A percentile compares a stretch with the other conserved stretches of the same genome.
Evolutionary conservation across 1,140 invertebrate genomes (phyloP).

Genomic region (Pachypeltis micranthus): DNA sequence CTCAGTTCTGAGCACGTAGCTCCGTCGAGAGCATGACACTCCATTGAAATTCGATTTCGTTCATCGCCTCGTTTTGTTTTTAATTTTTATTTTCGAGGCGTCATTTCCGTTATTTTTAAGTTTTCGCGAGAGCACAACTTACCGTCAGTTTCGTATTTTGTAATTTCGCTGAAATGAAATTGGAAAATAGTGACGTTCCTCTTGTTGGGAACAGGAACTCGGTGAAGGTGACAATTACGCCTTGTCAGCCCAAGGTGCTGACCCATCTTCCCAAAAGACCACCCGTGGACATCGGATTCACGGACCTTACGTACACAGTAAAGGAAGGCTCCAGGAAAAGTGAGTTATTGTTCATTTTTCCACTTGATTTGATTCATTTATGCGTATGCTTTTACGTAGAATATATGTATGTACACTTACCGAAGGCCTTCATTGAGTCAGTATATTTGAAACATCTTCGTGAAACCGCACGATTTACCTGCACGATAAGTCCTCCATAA

Average conservation of each 20-base stretch:
- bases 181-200: conserved; percentile 15
- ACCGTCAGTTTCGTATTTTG: not conserved
- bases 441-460: too few relatives aligned
- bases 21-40: not conserved
- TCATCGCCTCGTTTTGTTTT: too few relatives aligned
- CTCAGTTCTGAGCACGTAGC: not conserved
- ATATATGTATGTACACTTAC: too few relatives aligned
- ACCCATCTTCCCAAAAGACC: conserved; percentile 72
- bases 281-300: conserved; percentile 76
- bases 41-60: not conserved
- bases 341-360: conserved; percentile 42
- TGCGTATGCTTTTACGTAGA: not conserved
- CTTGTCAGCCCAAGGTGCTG: conserved; percentile 53
- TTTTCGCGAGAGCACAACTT: not conserved
- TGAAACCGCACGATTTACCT: too few relatives aligned
- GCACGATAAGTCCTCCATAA: too few relatives aligned
- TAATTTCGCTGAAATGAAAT: not conserved
- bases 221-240: conserved; percentile 30
- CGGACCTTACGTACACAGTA: conserved; percentile 73
- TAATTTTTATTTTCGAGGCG: not conserved
- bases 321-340: conserved; percentile 63
- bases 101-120: not conserved
- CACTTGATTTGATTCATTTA: not conserved
- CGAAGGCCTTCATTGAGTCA: too few relatives aligned
- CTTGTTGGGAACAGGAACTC: conserved; percentile 19